phyloP scores from a whole-genome alignment of 23 tunicate species.

The Corella eumyota region DNA sequence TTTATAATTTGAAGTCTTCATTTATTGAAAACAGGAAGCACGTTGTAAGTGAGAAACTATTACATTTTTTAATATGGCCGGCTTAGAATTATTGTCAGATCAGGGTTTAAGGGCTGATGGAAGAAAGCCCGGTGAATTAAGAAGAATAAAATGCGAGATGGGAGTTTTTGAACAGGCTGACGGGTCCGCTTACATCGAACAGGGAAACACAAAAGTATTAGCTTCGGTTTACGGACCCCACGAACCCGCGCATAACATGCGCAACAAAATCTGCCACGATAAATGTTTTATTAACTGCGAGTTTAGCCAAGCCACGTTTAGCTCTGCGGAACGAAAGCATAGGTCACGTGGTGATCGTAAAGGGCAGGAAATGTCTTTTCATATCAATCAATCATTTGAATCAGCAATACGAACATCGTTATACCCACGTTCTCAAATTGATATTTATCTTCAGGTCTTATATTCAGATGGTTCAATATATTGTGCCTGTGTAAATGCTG shows the following conservation, averaged over 20 bases:
- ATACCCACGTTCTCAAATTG: constrained; percentile 78
- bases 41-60: too few species aligned
- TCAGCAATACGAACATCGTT: constrained; percentile 51
- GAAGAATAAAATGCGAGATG: constrained; percentile 33
- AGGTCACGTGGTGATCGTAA: constrained; percentile 21
- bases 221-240: constrained; percentile 90
- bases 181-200: constrained; percentile 76
- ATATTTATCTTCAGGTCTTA: constrained; percentile 51
- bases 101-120: constrained; percentile 45
- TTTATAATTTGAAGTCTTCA: too few species aligned
- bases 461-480: constrained; percentile 75
- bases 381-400: constrained; percentile 43
- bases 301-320: constrained; percentile 77
- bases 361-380: constrained; percentile 57
- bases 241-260: constrained; percentile 58
- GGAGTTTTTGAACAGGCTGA: constrained; percentile 69
- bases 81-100: too few species aligned
- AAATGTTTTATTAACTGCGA: constrained; percentile 76
- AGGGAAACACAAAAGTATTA: constrained; percentile 67
- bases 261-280: constrained; percentile 62
- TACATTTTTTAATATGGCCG: too few species aligned
- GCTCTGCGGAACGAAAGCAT: constrained; percentile 50
- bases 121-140: constrained; percentile 21
- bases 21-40: too few species aligned
- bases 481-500: constrained; percentile 68